Evolutionary conservation across 2,888 invertebrate species (phyloP).

Genomic region (Xanthia icteritia): DNA sequence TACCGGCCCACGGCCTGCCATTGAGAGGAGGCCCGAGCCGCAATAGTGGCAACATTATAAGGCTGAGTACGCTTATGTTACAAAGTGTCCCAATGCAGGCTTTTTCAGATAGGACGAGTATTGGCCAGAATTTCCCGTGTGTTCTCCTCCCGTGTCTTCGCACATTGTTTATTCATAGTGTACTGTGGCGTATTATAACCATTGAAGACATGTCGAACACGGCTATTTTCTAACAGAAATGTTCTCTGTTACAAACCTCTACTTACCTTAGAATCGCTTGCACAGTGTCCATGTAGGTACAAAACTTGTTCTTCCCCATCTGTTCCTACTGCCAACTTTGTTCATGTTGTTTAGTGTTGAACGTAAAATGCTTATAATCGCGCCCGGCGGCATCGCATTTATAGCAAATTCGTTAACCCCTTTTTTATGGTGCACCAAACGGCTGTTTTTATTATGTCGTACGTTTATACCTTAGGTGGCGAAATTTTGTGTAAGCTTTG

Average conservation of each 20-base stretch:
- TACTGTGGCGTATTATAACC: not conserved
- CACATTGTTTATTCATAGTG: not conserved
- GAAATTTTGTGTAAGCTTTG: constrained; percentile 29
- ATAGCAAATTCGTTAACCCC: constrained; percentile 69
- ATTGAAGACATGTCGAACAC: not conserved
- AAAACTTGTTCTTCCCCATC: constrained; percentile 32
- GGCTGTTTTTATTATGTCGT: constrained; percentile 66
- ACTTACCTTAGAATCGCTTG: not conserved
- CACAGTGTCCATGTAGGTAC: constrained; percentile 10
- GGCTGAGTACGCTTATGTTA: not conserved
- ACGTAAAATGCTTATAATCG: constrained; percentile 76
- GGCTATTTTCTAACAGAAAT: not conserved
- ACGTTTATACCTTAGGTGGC: constrained; percentile 49
- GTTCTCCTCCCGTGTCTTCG: too few relatives aligned
- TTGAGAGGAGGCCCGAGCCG: too few relatives aligned
- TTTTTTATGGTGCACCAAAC: constrained; percentile 62
- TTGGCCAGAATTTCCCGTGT: not conserved
- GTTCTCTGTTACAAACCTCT: not conserved
- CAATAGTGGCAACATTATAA: not conserved
- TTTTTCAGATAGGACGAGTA: not conserved
- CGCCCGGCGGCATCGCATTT: constrained; percentile 62
- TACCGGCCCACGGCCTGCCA: not conserved
- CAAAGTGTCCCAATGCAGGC: not conserved
- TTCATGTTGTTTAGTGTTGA: constrained; percentile 68
- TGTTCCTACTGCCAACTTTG: constrained; percentile 30